phyloP scores from a whole-genome alignment of 2,113 vertebrate genomes.

The Sebastes schlegelii region DNA sequence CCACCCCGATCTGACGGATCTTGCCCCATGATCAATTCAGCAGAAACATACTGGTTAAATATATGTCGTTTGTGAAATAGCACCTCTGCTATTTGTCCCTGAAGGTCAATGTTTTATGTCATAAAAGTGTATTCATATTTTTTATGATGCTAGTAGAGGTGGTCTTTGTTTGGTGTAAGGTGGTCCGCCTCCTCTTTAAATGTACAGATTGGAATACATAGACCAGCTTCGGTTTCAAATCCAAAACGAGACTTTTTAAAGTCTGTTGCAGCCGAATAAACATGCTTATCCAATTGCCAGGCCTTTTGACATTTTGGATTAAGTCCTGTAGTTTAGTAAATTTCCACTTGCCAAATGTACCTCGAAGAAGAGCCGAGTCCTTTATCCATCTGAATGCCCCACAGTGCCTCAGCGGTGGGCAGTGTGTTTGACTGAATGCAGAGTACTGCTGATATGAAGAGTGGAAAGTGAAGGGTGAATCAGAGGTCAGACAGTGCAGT shows the following conservation, averaged over 20 bases:
- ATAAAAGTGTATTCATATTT: background rate
- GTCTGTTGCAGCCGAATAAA: background rate
- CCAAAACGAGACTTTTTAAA: background rate
- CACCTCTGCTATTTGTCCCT: background rate
- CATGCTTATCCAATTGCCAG: background rate
- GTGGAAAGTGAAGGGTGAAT: slow-evolving; percentile 64
- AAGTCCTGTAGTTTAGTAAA: background rate
- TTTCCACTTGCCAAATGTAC: slow-evolving; percentile 25
- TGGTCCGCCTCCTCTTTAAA: background rate
- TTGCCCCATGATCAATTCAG: background rate
- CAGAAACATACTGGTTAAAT: slow-evolving; percentile 5
- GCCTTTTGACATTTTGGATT: slow-evolving; percentile 8
- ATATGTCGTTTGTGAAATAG: background rate
- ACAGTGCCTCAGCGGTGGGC: slow-evolving; percentile 13
- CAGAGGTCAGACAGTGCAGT: slow-evolving; percentile 54
- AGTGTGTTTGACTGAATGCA: slow-evolving; percentile 70
- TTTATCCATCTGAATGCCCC: slow-evolving; percentile 8
- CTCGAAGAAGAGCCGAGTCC: slow-evolving; percentile 11
- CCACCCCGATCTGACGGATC: background rate
- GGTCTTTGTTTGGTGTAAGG: background rate
- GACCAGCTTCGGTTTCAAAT: slow-evolving; percentile 9
- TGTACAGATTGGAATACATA: background rate
- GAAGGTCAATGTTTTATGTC: background rate
- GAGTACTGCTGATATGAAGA: slow-evolving; percentile 72
- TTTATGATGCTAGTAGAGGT: background rate